These are phyloP conservation scores for Heliothis subflexa DNA, from an alignment of 1,140 invertebrate species.

Conservation along the genomic window DNA sequence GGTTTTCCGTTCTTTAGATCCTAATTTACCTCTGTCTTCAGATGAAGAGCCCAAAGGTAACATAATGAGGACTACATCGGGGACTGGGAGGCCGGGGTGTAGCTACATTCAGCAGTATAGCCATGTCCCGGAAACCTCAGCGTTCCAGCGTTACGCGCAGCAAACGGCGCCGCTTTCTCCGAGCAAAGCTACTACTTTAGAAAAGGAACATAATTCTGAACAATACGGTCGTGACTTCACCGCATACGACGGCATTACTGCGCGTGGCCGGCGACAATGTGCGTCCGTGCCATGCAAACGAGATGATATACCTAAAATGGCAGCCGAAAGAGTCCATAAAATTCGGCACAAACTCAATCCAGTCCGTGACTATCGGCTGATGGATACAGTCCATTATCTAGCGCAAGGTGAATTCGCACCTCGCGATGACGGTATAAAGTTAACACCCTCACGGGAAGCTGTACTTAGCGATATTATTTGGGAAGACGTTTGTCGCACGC, in stretches of 20 bases:
- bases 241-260: slow-evolving; percentile 78
- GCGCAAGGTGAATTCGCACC: slow-evolving; percentile 83
- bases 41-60: slow-evolving; percentile 68
- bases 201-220: slow-evolving; percentile 80
- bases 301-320: slow-evolving; percentile 72
- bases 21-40: slow-evolving; percentile 67
- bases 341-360: slow-evolving; percentile 81
- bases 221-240: slow-evolving; percentile 82
- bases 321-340: slow-evolving; percentile 78
- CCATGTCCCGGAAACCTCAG: slow-evolving; percentile 78
- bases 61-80: slow-evolving; percentile 57
- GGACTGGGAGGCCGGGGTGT: slow-evolving; percentile 67
- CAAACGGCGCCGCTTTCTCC: slow-evolving; percentile 68
- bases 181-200: slow-evolving; percentile 74
- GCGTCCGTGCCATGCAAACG: slow-evolving; percentile 80
- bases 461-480: slow-evolving; percentile 83
- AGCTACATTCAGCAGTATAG: slow-evolving; percentile 81
- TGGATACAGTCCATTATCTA: slow-evolving; percentile 83
- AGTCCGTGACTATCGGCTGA: slow-evolving; percentile 78
- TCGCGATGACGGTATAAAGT: slow-evolving; percentile 80
- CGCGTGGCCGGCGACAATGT: slow-evolving; percentile 72
- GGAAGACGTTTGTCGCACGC: slow-evolving; percentile 83
- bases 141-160: slow-evolving; percentile 76
- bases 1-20: slow-evolving; percentile 71
- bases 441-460: slow-evolving; percentile 80